Conservation (phyloP, 2,113 vertebrate species). For the Girardinichthys multiradiatus region DNA sequence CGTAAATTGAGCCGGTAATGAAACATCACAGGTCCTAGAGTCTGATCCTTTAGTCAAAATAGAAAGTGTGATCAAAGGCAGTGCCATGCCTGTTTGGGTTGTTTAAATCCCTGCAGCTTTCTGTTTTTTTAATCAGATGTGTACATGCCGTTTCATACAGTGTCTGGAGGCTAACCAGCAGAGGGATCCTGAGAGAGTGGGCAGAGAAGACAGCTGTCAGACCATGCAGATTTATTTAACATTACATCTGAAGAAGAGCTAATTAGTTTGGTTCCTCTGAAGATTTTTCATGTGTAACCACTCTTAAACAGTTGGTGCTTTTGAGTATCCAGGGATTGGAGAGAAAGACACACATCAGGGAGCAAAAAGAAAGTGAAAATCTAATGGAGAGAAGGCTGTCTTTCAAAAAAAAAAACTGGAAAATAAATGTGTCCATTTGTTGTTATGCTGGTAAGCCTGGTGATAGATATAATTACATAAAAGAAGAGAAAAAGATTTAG, state of each 20-base stretch:
- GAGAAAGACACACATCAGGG: constrained; percentile 26
- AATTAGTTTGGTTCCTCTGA: constrained; percentile 69
- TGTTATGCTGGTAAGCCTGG: background rate
- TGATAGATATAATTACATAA: too few relatives aligned
- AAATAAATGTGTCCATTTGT: background rate
- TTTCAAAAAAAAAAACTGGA: background rate
- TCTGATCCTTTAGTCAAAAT: constrained; percentile 55
- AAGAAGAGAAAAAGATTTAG: too few relatives aligned
- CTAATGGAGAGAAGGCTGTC: constrained; percentile 1
- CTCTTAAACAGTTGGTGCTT: constrained; percentile 53
- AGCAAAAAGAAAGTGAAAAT: constrained; percentile 13
- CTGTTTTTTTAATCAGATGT: constrained; percentile 50
- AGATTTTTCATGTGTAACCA: constrained; percentile 50
- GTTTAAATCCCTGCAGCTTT: constrained; percentile 41
- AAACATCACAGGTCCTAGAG: constrained; percentile 60
- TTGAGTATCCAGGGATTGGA: constrained; percentile 28
- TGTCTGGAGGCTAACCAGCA: constrained; percentile 66
- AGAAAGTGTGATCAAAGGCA: constrained; percentile 58
- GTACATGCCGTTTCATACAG: constrained; percentile 54
- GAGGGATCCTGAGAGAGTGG: constrained; percentile 58
- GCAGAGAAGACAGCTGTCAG: constrained; percentile 52
- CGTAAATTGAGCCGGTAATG: constrained; percentile 40
- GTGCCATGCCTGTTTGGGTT: constrained; percentile 14
- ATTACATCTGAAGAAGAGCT: constrained; percentile 75
- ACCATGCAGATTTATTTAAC: constrained; percentile 66